Evolutionary conservation across 2,113 vertebrate species (phyloP), one percentile per base, ranked within the genome.

Genomic region (Hystrix cristata): DNA sequence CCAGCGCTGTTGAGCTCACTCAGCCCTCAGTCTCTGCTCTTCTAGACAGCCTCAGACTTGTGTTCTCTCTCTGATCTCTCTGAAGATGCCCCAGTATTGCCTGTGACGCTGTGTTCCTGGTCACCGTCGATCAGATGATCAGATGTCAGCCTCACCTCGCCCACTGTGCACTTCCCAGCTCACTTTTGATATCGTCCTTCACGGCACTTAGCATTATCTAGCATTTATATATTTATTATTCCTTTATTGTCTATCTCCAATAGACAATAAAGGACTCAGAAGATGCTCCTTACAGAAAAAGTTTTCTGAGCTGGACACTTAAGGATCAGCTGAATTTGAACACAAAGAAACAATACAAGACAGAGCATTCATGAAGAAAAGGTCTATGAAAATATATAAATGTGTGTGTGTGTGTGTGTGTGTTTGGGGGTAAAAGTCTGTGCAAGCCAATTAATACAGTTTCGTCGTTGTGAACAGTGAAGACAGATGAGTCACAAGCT

Each of bases 291-390:
- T 53, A 78, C 29, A 84, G n/a, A 69, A 13, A 55, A 43, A 31
- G 2, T 51, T 55, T 86, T 91, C 60, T 64, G 14, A 90, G 48
- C 72, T 64, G 5, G 4, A 1, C 62, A 95, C 14, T 53, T 29
- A 93, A 95, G 38, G n/a, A 90, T 51, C 76, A 23, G 15, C 11
- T 83, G 55, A 89, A 92, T 87, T 90, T 95, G 38, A 96, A 60
- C 0, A 57, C 34, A 53, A 67, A 29, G 16, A 87, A 76, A 60
- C 48, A 11, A 67, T 74, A 82, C 2, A 95, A 72, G 3, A 95
- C 6, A 12, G 76, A 84, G 14, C 59, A 7, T 78, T 74, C 46
- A n/a, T 14, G 18, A 91, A 89, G 14, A 69, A 85, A 34, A 91
- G 71, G 53, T 2, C 4, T 0, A 82, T 60, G 9, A 14, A 85